Evolutionary conservation across 2,113 vertebrate species (phyloP).

Genomic region (Chaetura pelagica): DNA sequence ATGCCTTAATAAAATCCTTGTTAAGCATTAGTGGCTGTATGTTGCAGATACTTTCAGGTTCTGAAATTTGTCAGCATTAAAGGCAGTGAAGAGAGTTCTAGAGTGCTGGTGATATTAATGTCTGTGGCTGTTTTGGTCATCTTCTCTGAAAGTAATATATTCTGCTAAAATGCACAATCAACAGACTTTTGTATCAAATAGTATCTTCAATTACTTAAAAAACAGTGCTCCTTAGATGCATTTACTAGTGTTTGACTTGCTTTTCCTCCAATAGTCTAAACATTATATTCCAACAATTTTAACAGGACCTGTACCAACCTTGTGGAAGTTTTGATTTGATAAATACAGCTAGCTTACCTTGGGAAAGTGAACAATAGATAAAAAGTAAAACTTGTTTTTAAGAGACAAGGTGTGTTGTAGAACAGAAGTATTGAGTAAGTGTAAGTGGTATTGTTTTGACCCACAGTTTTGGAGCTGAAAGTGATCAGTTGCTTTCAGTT

Average conservation of each 20-base stretch:
- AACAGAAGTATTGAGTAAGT: not conserved
- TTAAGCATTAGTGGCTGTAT: not conserved
- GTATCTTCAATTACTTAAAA: not conserved
- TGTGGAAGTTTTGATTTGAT: not conserved
- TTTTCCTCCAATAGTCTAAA: not conserved
- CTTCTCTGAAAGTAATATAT: not conserved
- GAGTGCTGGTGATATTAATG: not conserved
- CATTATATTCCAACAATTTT: not conserved
- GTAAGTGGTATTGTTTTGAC: not conserved
- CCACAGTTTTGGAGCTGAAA: not conserved
- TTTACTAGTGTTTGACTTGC: not conserved
- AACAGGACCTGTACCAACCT: not conserved
- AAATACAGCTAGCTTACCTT: not conserved
- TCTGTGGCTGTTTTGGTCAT: not conserved
- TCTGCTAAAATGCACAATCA: not conserved
- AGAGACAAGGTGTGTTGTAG: not conserved
- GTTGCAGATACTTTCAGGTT: not conserved
- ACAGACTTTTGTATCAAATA: fast-evolving
- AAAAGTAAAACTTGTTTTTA: not conserved
- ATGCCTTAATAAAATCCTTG: not conserved
- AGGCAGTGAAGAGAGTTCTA: not conserved
- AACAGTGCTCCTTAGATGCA: fast-evolving
- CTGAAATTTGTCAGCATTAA: not conserved
- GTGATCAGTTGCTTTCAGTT: not conserved
- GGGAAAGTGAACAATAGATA: not conserved